These are phyloP conservation scores for Temnothorax longispinosus DNA, from an alignment of 1,140 invertebrate species.

Conservation along the genomic window DNA sequence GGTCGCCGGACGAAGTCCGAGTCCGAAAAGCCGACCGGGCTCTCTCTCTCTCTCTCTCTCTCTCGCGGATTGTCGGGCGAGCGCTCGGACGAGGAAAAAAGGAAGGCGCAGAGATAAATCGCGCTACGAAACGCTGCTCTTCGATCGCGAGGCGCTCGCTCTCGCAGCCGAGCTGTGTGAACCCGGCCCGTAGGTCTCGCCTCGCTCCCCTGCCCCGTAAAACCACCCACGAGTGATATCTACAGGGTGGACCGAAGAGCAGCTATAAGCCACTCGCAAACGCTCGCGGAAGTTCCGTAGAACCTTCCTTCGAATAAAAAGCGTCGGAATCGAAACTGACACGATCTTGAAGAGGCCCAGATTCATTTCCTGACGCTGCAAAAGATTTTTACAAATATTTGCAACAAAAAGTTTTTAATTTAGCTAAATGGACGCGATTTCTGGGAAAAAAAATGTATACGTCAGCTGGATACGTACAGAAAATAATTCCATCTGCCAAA, in stretches of 20 bases:
- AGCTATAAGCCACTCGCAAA: neutral
- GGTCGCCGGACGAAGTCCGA: constrained; percentile 46
- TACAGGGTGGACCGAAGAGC: constrained; percentile 37
- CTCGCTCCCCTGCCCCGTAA: constrained; percentile 40
- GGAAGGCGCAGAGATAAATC: constrained; percentile 35
- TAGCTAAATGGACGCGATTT: neutral
- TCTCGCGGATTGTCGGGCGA: constrained; percentile 15
- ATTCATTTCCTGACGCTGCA: neutral
- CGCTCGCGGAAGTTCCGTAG: neutral
- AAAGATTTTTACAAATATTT: neutral
- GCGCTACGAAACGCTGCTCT: constrained; percentile 32
- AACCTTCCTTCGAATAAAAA: neutral
- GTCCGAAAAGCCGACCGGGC: constrained; percentile 36
- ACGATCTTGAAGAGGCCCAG: neutral
- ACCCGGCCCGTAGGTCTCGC: constrained; percentile 58
- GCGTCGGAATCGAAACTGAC: neutral
- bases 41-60: neutral
- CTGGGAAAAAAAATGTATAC: neutral
- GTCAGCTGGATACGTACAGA: neutral
- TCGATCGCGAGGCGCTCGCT: constrained; percentile 58
- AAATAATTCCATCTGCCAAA: neutral
- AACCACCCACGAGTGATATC: constrained; percentile 64
- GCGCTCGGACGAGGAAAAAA: constrained; percentile 8
- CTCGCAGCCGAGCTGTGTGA: constrained; percentile 41
- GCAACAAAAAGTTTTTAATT: neutral